Base-by-base conservation (phyloP, 2,797 vertebrate genomes). In the Pangasius macronema region DNA sequence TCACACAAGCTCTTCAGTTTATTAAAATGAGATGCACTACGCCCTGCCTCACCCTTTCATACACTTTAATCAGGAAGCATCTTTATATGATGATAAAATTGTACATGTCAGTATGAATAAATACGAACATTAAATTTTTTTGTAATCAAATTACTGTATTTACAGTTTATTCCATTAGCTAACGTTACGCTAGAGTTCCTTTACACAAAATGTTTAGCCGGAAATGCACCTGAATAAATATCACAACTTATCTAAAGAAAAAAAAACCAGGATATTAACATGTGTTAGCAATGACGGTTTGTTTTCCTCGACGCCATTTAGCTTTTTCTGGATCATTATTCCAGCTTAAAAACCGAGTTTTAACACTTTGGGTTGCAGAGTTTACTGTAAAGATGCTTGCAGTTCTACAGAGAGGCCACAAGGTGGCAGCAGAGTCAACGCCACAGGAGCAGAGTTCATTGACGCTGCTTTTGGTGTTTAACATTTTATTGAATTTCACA, bases 1-100 rank as follows among this genome's bases (percentile, higher is more conserved):
- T 80, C 53, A 24, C 51, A 95, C 89, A 95, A 93, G 90, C 87
- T 96, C 88, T 96, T 95, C 93, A 93, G 93, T 81, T 90, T 91
- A 0, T 90, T 96, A 42, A 96, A 96, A 92, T 96, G 92, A 95
- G 24, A 18, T n/a, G 5, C 14, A n/a, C 8, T 24, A 55, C 85
- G 27, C 5, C 79, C 1, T 14, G 30, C 42, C 20, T 53, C 30
- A 57, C 30, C 16, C 5, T n/a, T 20, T 20, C 20, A 14, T 33
- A 55, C 33, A 33, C 75, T 22, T 33, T 36, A 36, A 59, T 22
- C 1, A 57, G 4, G 20, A 30, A 36, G 20, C 9, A 24, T 22
- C 20, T 80, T 57, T 33, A 8, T 46, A 22, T 46, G 67, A 20
- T 11, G 5, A 3, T 49, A 30, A 53, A 8, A 79, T 30, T 76